Evolutionary conservation across 2,797 vertebrate species (phyloP).

Genomic region (Peromyscus eremicus): DNA sequence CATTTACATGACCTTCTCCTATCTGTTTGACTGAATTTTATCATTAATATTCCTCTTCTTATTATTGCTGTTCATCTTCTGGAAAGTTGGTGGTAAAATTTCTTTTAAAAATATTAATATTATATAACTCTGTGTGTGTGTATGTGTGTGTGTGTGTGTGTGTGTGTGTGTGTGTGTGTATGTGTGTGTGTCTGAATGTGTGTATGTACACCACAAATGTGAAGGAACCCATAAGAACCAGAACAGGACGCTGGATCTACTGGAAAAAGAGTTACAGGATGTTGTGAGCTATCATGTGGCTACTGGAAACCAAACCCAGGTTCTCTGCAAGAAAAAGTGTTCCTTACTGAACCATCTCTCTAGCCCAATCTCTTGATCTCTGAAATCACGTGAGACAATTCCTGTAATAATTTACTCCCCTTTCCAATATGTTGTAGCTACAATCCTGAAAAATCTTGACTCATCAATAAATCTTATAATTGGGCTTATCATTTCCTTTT

Average conservation of each 20-base stretch:
- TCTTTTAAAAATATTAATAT: neutral
- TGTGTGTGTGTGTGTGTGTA: neutral
- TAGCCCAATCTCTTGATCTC: neutral
- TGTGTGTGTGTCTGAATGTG: neutral
- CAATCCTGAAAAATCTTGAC: neutral
- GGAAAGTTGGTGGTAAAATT: neutral
- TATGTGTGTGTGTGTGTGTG: neutral
- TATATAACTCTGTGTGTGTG: neutral
- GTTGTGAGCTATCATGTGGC: neutral
- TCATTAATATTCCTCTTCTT: neutral
- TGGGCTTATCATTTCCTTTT: neutral
- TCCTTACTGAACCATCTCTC: neutral
- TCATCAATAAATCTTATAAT: neutral
- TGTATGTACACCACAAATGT: neutral
- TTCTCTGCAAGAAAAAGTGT: neutral
- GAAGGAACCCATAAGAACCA: neutral
- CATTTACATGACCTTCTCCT: neutral
- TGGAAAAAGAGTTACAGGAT: neutral
- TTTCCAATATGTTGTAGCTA: neutral
- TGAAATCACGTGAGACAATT: neutral
- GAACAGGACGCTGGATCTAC: neutral
- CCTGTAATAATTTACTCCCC: neutral
- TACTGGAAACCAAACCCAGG: neutral
- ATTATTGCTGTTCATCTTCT: neutral
- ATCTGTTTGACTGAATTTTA: neutral